Conservation (phyloP, 1,140 invertebrate genomes). For the Metopolophium dirhodum region DNA sequence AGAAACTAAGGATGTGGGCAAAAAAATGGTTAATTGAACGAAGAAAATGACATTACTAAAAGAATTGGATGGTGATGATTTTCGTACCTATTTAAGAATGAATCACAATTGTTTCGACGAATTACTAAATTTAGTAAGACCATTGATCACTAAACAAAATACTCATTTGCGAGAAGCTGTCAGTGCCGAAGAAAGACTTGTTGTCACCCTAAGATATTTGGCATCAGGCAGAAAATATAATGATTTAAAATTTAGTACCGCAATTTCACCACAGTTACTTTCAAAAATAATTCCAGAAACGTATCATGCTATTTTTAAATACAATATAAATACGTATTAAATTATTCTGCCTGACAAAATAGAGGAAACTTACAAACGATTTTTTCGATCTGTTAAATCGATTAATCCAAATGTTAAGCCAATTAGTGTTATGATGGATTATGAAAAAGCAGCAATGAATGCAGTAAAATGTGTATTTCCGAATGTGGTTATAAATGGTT, state of each 20-base stretch:
- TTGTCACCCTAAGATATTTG: conserved; percentile 16
- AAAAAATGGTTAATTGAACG: conserved; percentile 38
- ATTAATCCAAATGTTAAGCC: no score
- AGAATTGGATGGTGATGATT: conserved; percentile 37
- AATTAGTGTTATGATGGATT: no score
- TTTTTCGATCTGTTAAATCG: no score
- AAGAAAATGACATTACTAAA: conserved; percentile 38
- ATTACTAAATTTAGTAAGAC: conserved; percentile 40
- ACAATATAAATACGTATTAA: no score
- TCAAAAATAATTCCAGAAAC: conserved; percentile 35
- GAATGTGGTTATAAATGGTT: no score
- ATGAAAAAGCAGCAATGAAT: no score
- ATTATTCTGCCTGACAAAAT: no score
- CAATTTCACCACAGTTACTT: conserved; percentile 6
- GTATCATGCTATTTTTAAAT: background rate
- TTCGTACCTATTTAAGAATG: conserved; percentile 28
- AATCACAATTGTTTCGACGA: background rate
- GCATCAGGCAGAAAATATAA: conserved; percentile 40
- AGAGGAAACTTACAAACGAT: no score
- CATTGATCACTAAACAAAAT: conserved; percentile 28
- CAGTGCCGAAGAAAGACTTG: conserved; percentile 11
- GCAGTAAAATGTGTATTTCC: no score
- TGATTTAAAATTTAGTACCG: conserved; percentile 20
- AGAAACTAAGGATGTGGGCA: background rate
- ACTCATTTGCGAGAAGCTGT: conserved; percentile 26